Base-by-base conservation (phyloP, 1,140 invertebrate genomes). In the Nilaparvata lugens region DNA sequence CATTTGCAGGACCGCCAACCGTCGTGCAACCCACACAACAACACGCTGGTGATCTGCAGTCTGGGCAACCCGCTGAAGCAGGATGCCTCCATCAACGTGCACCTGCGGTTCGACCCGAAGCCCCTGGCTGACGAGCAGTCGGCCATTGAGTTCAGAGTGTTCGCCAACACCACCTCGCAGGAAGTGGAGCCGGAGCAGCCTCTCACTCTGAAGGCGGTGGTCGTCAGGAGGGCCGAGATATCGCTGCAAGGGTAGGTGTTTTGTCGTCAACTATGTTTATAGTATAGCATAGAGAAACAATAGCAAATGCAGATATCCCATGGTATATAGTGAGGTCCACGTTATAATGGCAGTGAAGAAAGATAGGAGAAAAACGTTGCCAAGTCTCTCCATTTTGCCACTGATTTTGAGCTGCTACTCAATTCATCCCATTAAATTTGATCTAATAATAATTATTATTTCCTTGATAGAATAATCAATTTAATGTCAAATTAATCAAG, bases 11-110 rank as follows among this genome's bases (percentile, higher is more conserved):
- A 74, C 35, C 78, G 78, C 61, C 76, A 78, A 57, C 76, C 84
- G 9, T 83, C 84, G 19, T 90, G 87, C 69, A 86, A 81, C 63
- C 80, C 84, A 62, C 76, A 83, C 58, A 92, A 91, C 65, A 80
- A 80, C 28, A 90, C 87, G 0, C 65, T 88, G 42, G 84, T 95
- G 2, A 76, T 80, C 0, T 97, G 93, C 73, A 80, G 84, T 14
- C 76, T 97, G 28, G 93, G 93, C 23, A 97, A 97, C 76, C 95
- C 94, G 0, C 88, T 95, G 67, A 85, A 86, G 67, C 81, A 78
- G 65, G 78, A 83, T 52, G 24, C 70, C 73, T 23, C 73, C 77
- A 6, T 71, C 68, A 80, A 79, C 42, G 77, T 93, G 52, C 80
- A 81, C 64, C 77, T 95, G 16, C 76, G 88, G 52, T 95, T 95